Evolutionary conservation across 1,140 invertebrate species (phyloP).

Genomic region (Marisa cornuarietis): DNA sequence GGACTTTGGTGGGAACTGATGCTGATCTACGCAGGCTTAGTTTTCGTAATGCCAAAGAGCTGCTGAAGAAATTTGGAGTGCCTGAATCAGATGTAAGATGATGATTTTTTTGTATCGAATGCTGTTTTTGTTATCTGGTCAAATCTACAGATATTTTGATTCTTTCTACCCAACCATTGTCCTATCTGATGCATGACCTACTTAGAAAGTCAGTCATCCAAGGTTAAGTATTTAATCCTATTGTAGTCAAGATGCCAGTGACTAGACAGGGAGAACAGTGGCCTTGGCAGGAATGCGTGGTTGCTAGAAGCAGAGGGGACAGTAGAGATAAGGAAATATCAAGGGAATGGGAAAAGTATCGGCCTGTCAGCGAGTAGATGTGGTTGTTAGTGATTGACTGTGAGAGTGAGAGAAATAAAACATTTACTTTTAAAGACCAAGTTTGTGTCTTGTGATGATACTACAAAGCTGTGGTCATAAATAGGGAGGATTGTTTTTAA

Average conservation of each 20-base stretch:
- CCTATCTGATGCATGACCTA: no score
- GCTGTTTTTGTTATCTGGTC: slow-evolving; percentile 99
- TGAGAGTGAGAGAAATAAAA: neutral
- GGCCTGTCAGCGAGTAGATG: no score
- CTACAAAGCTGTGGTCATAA: neutral
- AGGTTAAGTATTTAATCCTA: no score
- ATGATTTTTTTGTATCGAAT: slow-evolving; percentile 70
- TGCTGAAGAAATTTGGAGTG: slow-evolving; percentile 95
- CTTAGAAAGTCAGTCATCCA: no score
- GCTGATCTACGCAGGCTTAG: slow-evolving; percentile 95
- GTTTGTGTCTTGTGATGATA: neutral
- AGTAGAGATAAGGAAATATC: neutral
- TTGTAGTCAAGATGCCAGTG: no score
- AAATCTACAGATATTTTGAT: no score
- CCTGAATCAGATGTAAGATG: slow-evolving; percentile 90
- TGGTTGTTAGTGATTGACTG: neutral
- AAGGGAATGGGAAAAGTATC: neutral
- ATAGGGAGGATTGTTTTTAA: neutral
- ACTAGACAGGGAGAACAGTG: no score
- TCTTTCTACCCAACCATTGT: no score
- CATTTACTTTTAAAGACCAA: neutral
- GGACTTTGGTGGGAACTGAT: slow-evolving; percentile 98
- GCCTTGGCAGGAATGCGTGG: neutral
- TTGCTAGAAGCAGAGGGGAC: neutral
- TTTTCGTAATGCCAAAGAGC: slow-evolving; percentile 94